phyloP scores from a whole-genome alignment of 1,140 invertebrate genomes.

The Pseudachorutes palmiensis region DNA sequence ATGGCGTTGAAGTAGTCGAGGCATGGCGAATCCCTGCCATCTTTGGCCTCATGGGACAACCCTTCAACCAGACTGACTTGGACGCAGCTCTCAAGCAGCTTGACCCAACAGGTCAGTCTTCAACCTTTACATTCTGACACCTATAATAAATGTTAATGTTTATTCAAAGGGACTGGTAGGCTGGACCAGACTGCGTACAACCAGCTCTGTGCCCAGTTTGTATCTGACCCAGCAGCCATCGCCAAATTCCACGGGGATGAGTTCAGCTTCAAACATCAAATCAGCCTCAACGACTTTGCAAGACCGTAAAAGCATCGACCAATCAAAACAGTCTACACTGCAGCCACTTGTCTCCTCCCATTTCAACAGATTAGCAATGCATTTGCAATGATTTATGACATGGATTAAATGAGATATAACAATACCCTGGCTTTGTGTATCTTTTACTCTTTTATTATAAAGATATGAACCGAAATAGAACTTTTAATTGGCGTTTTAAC shows the following conservation, averaged over 20 bases:
- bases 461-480: too few species aligned
- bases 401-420: too few species aligned
- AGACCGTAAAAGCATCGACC: background rate
- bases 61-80: slow-evolving; percentile 3
- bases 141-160: background rate
- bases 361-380: too few species aligned
- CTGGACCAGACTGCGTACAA: background rate
- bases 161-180: slow-evolving; percentile 12
- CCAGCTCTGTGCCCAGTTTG: slow-evolving; percentile 9
- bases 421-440: too few species aligned
- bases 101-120: slow-evolving; percentile 14
- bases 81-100: slow-evolving; percentile 4
- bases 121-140: background rate
- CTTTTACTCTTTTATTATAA: too few species aligned
- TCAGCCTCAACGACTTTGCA: slow-evolving; percentile 3
- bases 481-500: too few species aligned
- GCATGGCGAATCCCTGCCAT: slow-evolving; percentile 10
- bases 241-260: slow-evolving; percentile 9
- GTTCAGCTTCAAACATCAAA: slow-evolving; percentile 9
- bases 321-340: background rate
- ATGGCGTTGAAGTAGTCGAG: slow-evolving; percentile 9
- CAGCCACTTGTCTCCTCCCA: background rate
- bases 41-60: slow-evolving; percentile 13
- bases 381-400: too few species aligned
- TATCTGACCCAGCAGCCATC: background rate